A percentile compares a stretch with the other conserved stretches of the same genome.
phyloP scores from a whole-genome alignment of 2,113 vertebrate genomes.

The Sigmodon hispidus region DNA sequence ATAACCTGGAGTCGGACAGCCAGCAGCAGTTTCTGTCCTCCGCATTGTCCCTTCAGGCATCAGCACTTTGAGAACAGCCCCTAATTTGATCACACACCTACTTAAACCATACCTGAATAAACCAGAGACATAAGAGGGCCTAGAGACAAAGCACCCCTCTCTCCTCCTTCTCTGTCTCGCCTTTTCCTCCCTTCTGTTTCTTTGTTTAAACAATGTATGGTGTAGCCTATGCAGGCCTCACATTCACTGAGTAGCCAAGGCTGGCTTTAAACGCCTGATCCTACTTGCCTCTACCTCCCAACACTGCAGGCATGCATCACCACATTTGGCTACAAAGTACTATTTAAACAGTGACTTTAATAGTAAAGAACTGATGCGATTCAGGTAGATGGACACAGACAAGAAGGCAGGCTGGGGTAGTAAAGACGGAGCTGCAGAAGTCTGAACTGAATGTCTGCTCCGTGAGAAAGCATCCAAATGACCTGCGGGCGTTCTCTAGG shows the following conservation, averaged over 20 bases:
- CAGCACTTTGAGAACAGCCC: neutral
- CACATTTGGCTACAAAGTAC: neutral
- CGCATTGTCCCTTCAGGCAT: too few relatives aligned
- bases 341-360: neutral
- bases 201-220: neutral
- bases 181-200: neutral
- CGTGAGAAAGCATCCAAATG: neutral
- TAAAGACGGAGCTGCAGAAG: neutral
- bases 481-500: neutral
- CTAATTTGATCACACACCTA: too few relatives aligned
- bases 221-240: neutral
- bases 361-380: neutral
- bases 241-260: neutral
- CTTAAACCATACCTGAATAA: neutral
- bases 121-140: neutral
- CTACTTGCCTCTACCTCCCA: neutral
- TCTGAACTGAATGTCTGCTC: neutral
- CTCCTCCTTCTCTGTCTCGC: neutral
- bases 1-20: neutral
- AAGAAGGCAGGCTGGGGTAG: neutral
- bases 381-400: neutral
- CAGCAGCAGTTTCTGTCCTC: neutral
- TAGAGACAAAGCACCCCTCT: neutral
- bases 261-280: neutral
- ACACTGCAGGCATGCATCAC: neutral